These are phyloP conservation scores for Abrostola triplasia DNA, from an alignment of 2,888 invertebrate genomes.

Conservation along the genomic window DNA sequence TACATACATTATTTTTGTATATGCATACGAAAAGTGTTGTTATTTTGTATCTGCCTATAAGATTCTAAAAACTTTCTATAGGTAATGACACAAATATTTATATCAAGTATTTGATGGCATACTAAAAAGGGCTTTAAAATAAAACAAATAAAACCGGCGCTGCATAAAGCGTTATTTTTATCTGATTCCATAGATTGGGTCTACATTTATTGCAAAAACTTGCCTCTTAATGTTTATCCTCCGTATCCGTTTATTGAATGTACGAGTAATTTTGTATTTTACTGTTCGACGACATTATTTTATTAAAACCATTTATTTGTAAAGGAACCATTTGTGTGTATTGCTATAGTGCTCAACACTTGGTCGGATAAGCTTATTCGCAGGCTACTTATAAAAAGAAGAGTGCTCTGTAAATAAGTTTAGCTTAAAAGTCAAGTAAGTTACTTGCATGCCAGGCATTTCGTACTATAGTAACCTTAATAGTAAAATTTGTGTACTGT, in stretches of 20 bases:
- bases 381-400: not conserved
- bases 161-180: conserved; percentile 38
- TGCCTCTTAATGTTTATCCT: conserved; percentile 38
- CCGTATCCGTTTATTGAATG: conserved; percentile 44
- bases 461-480: too few relatives aligned
- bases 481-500: too few relatives aligned
- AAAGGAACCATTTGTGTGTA: conserved; percentile 18
- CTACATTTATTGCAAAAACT: conserved; percentile 43
- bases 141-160: conserved; percentile 10
- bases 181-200: conserved; percentile 48
- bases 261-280: conserved; percentile 38
- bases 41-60: too few relatives aligned
- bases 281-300: conserved; percentile 30
- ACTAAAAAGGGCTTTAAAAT: conserved; percentile 9
- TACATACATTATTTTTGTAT: too few relatives aligned
- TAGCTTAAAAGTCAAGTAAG: not conserved
- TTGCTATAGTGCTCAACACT: conserved; percentile 9
- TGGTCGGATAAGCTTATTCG: not conserved
- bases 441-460: too few relatives aligned
- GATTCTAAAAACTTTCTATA: too few relatives aligned
- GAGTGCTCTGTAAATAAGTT: not conserved
- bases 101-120: too few relatives aligned
- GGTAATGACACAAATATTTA: too few relatives aligned
- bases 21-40: too few relatives aligned
- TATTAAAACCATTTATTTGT: conserved; percentile 29